Evolutionary conservation across 2,113 vertebrate species (phyloP), one percentile per base, ranked within the genome.

Genomic region (Hassar affinis): DNA sequence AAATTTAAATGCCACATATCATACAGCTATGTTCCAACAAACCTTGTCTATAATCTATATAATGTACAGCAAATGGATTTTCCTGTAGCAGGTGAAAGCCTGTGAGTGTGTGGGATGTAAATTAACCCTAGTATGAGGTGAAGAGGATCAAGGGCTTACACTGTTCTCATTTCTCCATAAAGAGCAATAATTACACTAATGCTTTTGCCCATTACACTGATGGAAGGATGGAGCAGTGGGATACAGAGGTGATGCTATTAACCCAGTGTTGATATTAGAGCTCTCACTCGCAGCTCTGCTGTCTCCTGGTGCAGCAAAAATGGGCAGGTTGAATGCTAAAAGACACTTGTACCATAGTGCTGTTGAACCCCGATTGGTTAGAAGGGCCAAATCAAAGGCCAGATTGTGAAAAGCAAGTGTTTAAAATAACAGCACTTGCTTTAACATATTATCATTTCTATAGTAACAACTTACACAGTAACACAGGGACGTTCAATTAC

Each of bases 61-160:
- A 1, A 72, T 75, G 27, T n/a, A 18, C 6, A 75, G 47, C 27
- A 33, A 52, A 54, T 52, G 30, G 3, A 75, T 30, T 33, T 52
- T 52, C 14, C n/a, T 30, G 14, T 3, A 51, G 47, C 27, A 54
- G 27, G 27, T 54, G 51, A 54, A 54, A 35, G 27, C 49, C 14
- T n/a, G 45, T 49, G 68, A 35, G 22, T 51, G 75, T 56, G 52
- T 38, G 52, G 33, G 52, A 38, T 78, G 18, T 38, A 38, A 78
- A 78, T 57, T n/a, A 78, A 75, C 75, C 49, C 75, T 78, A 59
- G 56, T 14, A 78, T 22, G 22, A 59, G 76, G 35, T 78, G 22
- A 59, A 45, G 2, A 57, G 35, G 33, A 78, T 78, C 52, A 78
- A 78, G 25, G 14, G 38, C 76, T 42, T 78, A 78, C 30, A 57